These are phyloP conservation scores for Cosmia pyralina DNA, from an alignment of 2,888 invertebrate species.

Conservation along the genomic window DNA sequence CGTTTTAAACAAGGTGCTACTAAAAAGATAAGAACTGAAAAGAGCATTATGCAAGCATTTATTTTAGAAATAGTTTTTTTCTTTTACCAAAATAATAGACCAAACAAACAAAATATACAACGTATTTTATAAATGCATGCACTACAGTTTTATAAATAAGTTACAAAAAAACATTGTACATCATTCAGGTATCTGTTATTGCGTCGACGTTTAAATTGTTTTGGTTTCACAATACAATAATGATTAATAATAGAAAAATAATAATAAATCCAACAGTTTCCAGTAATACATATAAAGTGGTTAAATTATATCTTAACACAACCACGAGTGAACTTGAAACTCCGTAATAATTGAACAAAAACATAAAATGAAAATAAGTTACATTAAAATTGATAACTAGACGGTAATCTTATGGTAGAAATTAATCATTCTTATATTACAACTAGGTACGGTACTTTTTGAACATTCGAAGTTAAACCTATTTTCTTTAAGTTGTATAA, in stretches of 20 bases:
- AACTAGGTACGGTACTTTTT: conserved; percentile 64
- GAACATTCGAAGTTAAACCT: conserved; percentile 59
- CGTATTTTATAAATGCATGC: conserved; percentile 61
- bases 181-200: conserved; percentile 83
- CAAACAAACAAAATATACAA: conserved; percentile 46
- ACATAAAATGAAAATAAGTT: conserved; percentile 58
- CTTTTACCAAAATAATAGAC: conserved; percentile 50
- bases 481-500: conserved; percentile 63
- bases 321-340: conserved; percentile 85
- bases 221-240: conserved; percentile 71
- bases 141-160: conserved; percentile 67
- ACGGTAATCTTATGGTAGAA: conserved; percentile 60
- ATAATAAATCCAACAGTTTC: conserved; percentile 60
- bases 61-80: background rate
- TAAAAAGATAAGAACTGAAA: background rate
- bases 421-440: conserved; percentile 54
- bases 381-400: conserved; percentile 62
- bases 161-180: conserved; percentile 81
- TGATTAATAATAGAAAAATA: conserved; percentile 53
- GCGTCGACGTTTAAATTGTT: conserved; percentile 73
- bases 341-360: conserved; percentile 52
- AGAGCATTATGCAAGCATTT: background rate
- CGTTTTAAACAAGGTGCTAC: background rate
- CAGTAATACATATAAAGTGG: conserved; percentile 57
- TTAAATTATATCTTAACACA: conserved; percentile 77